A percentile compares a stretch with the other conserved stretches of the same genome.
phyloP scores from a whole-genome alignment of 2,888 invertebrate species.

The Mystacides longicornis region DNA sequence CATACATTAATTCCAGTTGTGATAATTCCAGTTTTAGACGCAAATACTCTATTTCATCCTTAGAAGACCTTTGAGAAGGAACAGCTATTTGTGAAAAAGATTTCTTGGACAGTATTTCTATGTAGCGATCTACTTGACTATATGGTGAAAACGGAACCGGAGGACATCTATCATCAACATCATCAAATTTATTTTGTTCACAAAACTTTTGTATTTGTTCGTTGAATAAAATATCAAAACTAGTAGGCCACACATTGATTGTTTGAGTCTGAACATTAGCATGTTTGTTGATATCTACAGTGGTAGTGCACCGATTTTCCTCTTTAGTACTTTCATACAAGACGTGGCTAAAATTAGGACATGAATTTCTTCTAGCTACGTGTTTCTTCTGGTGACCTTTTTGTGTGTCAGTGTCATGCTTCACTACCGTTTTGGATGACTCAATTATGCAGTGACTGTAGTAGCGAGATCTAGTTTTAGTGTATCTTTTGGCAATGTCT shows the following conservation, averaged over 20 bases:
- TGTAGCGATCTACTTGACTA: conserved; percentile 29
- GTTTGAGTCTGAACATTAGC: conserved; percentile 52
- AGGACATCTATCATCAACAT: conserved; percentile 13
- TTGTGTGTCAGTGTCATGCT: not conserved
- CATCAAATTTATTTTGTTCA: conserved; percentile 30
- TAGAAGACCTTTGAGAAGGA: conserved; percentile 18
- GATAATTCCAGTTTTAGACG: conserved; percentile 69
- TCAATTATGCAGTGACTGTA: conserved; percentile 58
- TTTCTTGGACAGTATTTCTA: conserved; percentile 29
- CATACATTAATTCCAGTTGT: conserved; percentile 82
- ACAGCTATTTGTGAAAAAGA: conserved; percentile 25
- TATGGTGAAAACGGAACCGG: conserved; percentile 32
- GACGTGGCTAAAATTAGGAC: conserved; percentile 46
- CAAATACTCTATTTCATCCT: conserved; percentile 34
- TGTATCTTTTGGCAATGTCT: conserved; percentile 49
- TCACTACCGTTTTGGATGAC: conserved; percentile 21
- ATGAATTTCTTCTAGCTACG: conserved; percentile 53
- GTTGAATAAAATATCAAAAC: conserved; percentile 70
- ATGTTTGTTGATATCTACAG: conserved; percentile 3
- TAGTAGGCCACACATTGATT: conserved; percentile 59
- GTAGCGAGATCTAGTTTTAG: conserved; percentile 51
- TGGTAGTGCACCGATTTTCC: conserved; percentile 11
- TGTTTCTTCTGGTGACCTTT: not conserved
- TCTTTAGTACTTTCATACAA: not conserved
- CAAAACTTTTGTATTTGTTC: conserved; percentile 51